Conservation (phyloP, 2,888 invertebrate species). For the Stratiomys singularior region DNA sequence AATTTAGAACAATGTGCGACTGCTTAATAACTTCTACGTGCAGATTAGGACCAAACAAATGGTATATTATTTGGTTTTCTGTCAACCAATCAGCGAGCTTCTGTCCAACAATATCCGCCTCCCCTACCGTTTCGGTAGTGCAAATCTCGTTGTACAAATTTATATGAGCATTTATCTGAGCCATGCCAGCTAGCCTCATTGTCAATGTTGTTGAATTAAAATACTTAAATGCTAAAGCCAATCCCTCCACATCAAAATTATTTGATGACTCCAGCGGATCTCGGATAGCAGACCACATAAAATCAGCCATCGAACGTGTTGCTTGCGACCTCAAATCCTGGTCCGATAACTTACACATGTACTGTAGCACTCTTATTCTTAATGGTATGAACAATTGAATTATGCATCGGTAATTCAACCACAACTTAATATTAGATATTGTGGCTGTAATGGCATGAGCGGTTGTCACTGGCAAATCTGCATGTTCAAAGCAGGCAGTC, state of each 20-base stretch:
- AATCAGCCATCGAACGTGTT: slow-evolving; percentile 93
- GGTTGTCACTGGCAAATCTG: slow-evolving; percentile 82
- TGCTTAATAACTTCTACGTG: slow-evolving; percentile 96
- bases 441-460: slow-evolving; percentile 93
- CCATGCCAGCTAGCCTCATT: slow-evolving; percentile 89
- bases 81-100: slow-evolving; percentile 90
- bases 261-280: slow-evolving; percentile 88
- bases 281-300: slow-evolving; percentile 95
- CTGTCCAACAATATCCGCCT: slow-evolving; percentile 86
- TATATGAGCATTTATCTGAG: slow-evolving; percentile 94
- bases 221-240: slow-evolving; percentile 94
- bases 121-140: slow-evolving; percentile 86
- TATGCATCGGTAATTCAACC: slow-evolving; percentile 92
- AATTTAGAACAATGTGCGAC: slow-evolving; percentile 91
- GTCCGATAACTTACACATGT: slow-evolving; percentile 93
- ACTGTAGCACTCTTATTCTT: slow-evolving; percentile 85
- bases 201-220: slow-evolving; percentile 94
- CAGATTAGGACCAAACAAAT: slow-evolving; percentile 96
- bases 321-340: slow-evolving; percentile 89
- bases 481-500: slow-evolving; percentile 86
- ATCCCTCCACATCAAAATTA: slow-evolving; percentile 88
- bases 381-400: slow-evolving; percentile 89
- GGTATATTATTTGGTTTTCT: slow-evolving; percentile 88
- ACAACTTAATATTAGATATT: slow-evolving; percentile 90
- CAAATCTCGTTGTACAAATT: slow-evolving; percentile 91